Percentiles rank a stretch among this genome's conserved stretches.
Conservation (phyloP, 2,888 invertebrate species). For the Tiliacea aurago region DNA sequence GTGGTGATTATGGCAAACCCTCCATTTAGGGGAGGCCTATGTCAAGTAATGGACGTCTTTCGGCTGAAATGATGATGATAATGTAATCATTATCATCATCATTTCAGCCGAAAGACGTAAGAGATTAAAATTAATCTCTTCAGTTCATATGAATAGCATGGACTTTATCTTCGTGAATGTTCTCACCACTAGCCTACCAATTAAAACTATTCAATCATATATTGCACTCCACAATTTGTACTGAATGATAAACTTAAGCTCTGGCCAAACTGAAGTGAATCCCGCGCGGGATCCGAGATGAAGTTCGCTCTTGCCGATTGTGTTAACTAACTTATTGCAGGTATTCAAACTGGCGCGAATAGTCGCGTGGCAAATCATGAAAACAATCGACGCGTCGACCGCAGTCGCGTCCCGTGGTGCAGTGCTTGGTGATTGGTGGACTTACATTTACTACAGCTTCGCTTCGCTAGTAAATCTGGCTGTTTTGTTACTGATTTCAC, state of each 20-base stretch:
- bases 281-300: too few relatives aligned
- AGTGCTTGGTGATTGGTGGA: not conserved
- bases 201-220: not conserved
- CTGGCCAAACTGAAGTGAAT: not conserved
- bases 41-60: too few relatives aligned
- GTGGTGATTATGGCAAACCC: too few relatives aligned
- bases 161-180: not conserved
- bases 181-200: not conserved
- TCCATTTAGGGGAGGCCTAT: too few relatives aligned
- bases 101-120: too few relatives aligned
- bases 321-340: not conserved
- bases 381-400: not conserved
- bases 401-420: too few relatives aligned
- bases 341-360: not conserved
- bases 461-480: not conserved
- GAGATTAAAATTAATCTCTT: too few relatives aligned
- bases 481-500: conserved; percentile 2
- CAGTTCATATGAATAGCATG: not conserved
- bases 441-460: conserved; percentile 3
- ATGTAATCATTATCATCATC: too few relatives aligned
- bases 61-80: too few relatives aligned
- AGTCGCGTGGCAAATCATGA: not conserved
- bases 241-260: not conserved
- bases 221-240: not conserved
- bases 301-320: not conserved